phyloP scores from a whole-genome alignment of 2,113 vertebrate species.

The Conger conger region DNA sequence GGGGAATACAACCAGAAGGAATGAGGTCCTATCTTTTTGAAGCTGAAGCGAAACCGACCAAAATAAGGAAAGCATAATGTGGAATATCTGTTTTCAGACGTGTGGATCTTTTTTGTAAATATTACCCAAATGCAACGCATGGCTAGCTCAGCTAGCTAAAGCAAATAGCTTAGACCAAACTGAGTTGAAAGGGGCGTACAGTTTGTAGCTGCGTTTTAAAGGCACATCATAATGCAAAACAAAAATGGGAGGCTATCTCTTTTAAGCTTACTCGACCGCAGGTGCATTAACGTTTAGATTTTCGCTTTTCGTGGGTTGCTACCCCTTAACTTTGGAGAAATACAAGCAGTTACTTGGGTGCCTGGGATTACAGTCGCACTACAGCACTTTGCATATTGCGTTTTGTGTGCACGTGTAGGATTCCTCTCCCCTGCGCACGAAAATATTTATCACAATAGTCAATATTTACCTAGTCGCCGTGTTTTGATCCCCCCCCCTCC shows the following conservation, averaged over 20 bases:
- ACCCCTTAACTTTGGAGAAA: constrained; percentile 8
- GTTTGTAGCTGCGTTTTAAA: constrained; percentile 10
- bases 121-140: not conserved
- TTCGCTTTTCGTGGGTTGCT: constrained; percentile 21
- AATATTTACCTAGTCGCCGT: constrained; percentile 34
- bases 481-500: constrained; percentile 33
- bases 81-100: constrained; percentile 2
- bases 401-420: constrained; percentile 50
- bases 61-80: constrained; percentile 2
- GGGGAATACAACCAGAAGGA: constrained; percentile 1
- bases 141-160: not conserved
- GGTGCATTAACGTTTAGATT: constrained; percentile 21
- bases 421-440: constrained; percentile 31
- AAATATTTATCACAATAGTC: constrained; percentile 19
- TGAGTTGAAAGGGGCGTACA: constrained; percentile 12
- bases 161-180: constrained; percentile 14
- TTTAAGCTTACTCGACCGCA: constrained; percentile 15
- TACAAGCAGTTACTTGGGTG: constrained; percentile 33
- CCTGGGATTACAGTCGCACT: constrained; percentile 47
- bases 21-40: not conserved
- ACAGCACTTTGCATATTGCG: constrained; percentile 47
- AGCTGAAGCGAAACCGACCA: not conserved
- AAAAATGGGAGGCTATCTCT: constrained; percentile 23
- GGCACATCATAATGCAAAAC: constrained; percentile 26
- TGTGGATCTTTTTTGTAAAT: constrained; percentile 7